These are phyloP conservation scores for Phasianus colchicus DNA, from an alignment of 2,113 vertebrate genomes.

Conservation along the genomic window DNA sequence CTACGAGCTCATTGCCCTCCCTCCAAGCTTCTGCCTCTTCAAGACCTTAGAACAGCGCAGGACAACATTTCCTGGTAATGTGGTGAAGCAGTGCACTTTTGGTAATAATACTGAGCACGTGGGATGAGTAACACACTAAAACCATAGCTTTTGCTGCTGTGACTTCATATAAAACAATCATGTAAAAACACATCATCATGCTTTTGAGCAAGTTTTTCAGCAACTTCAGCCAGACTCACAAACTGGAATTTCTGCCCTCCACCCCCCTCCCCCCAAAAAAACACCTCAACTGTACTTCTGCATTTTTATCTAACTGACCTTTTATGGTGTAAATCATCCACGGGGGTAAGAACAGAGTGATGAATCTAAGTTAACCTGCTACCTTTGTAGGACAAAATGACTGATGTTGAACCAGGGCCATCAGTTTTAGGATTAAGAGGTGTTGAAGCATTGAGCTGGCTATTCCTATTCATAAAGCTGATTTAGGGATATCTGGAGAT, in stretches of 20 bases:
- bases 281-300: too few species aligned
- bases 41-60: background rate
- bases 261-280: too few species aligned
- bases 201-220: background rate
- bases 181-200: background rate
- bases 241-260: background rate
- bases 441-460: background rate
- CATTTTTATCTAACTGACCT: background rate
- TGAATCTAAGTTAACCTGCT: background rate
- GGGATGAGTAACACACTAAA: accelerated
- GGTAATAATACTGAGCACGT: background rate
- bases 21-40: background rate
- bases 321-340: background rate
- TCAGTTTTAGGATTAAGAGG: background rate
- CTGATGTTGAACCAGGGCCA: background rate
- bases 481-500: background rate
- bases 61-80: accelerated
- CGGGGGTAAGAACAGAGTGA: background rate
- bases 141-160: accelerated
- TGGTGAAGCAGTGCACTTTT: background rate
- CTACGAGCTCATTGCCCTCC: background rate
- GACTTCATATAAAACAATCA: background rate
- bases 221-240: background rate
- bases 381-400: background rate
- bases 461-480: background rate